A percentile compares a stretch with the other conserved stretches of the same genome.
phyloP scores from a whole-genome alignment of 1,140 invertebrate genomes.

The Bombus pyrosoma region DNA sequence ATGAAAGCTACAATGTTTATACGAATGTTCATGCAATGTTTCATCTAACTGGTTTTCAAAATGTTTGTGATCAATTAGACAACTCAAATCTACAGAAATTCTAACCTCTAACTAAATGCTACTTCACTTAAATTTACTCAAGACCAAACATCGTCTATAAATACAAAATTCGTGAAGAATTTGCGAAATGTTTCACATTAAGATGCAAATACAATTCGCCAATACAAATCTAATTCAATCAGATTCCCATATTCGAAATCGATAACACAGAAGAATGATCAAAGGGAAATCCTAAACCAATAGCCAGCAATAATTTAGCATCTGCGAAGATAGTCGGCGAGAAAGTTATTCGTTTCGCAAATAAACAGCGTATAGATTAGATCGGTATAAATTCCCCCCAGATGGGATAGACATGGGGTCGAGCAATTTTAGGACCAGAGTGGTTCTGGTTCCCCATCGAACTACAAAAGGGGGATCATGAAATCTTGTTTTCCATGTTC shows the following conservation, averaged over 20 bases:
- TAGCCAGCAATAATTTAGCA: conserved; percentile 2
- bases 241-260: neutral
- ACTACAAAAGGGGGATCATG: conserved; percentile 46
- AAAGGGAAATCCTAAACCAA: neutral
- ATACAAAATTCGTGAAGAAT: too few species aligned
- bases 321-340: conserved; percentile 6
- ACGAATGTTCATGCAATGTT: too few species aligned
- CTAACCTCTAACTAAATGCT: too few species aligned
- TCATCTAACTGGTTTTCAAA: too few species aligned
- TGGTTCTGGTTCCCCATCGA: neutral
- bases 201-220: too few species aligned
- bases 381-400: conserved; percentile 29
- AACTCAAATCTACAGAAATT: too few species aligned
- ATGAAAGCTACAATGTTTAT: neutral
- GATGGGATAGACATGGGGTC: neutral
- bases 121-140: too few species aligned
- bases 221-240: neutral
- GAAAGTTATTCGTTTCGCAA: conserved; percentile 28
- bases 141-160: too few species aligned
- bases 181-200: too few species aligned
- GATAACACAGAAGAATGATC: neutral
- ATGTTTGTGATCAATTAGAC: too few species aligned
- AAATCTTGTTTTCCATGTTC: conserved; percentile 63
- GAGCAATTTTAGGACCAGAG: conserved; percentile 22
- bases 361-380: conserved; percentile 41